phyloP scores from a whole-genome alignment of 2,113 vertebrate genomes.

The Tetrax tetrax region DNA sequence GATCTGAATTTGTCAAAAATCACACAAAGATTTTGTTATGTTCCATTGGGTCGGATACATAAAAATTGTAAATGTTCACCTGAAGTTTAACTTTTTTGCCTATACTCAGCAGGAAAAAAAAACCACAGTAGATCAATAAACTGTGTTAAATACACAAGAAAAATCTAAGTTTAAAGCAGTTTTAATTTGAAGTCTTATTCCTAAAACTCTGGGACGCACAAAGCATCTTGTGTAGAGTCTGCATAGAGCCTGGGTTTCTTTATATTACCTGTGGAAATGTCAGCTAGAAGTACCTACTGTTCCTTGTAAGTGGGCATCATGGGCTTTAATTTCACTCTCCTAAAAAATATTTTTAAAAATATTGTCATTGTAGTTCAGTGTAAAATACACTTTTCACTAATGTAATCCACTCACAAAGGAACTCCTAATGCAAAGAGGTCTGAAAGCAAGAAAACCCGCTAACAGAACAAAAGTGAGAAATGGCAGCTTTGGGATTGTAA shows the following conservation, averaged over 20 bases:
- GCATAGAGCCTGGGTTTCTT: background rate
- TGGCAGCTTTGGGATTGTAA: background rate
- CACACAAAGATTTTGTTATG: background rate
- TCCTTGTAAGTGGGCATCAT: background rate
- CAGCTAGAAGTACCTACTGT: background rate
- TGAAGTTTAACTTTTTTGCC: background rate
- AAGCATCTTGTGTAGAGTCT: background rate
- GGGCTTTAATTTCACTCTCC: background rate
- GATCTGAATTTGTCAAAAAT: background rate
- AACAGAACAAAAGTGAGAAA: background rate
- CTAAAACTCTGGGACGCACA: background rate
- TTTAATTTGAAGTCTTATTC: background rate
- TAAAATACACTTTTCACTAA: background rate
- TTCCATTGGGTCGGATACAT: background rate
- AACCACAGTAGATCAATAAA: background rate
- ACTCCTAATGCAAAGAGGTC: background rate
- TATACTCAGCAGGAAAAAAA: background rate
- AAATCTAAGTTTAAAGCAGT: background rate
- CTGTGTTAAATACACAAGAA: background rate
- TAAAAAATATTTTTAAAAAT: background rate
- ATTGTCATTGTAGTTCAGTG: background rate
- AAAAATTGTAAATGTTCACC: background rate
- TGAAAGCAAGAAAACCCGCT: background rate
- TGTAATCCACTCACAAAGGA: background rate
- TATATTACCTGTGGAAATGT: background rate